A percentile compares a stretch with the other conserved stretches of the same genome.
These are phyloP conservation scores for Cryptomyrus ogoouensis DNA, from an alignment of 2,113 vertebrate genomes.

Conservation along the genomic window DNA sequence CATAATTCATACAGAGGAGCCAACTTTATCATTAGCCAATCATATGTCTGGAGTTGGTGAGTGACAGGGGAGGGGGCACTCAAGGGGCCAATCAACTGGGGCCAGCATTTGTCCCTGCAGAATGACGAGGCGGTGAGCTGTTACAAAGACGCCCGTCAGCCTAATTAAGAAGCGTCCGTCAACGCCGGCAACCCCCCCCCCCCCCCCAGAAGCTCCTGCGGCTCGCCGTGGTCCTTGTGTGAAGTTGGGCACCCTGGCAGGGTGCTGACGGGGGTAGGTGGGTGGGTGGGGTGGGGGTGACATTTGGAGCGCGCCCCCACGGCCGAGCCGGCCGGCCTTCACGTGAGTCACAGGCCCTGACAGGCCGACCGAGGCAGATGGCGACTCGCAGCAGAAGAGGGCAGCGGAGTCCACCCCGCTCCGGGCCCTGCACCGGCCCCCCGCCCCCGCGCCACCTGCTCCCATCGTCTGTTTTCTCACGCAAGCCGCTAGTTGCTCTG, in stretches of 20 bases:
- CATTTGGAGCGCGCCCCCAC: conserved; percentile 2
- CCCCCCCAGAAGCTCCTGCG: not conserved
- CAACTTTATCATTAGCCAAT: not conserved
- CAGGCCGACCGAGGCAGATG: conserved; percentile 47
- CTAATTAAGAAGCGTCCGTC: not conserved
- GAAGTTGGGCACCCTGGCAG: not conserved
- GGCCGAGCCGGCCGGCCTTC: not conserved
- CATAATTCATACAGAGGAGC: not conserved
- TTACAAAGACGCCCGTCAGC: not conserved
- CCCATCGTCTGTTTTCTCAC: conserved; percentile 61
- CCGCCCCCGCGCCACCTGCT: conserved; percentile 78
- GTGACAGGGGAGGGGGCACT: not conserved
- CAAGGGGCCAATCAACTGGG: not conserved
- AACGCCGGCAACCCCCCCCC: not conserved
- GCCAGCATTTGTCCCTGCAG: not conserved
- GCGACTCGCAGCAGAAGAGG: conserved; percentile 50
- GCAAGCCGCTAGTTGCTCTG: conserved; percentile 38
- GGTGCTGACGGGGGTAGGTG: not conserved
- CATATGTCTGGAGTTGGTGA: not conserved
- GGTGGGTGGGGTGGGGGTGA: not conserved
- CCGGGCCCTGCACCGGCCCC: conserved; percentile 46
- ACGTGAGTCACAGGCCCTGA: conserved; percentile 31
- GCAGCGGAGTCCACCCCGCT: conserved; percentile 39
- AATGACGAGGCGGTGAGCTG: not conserved
- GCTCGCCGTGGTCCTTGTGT: not conserved